Percentiles rank a stretch among this genome's conserved stretches.
These are phyloP conservation scores for Falco naumanni DNA, from an alignment of 2,797 vertebrate species.

Conservation along the genomic window DNA sequence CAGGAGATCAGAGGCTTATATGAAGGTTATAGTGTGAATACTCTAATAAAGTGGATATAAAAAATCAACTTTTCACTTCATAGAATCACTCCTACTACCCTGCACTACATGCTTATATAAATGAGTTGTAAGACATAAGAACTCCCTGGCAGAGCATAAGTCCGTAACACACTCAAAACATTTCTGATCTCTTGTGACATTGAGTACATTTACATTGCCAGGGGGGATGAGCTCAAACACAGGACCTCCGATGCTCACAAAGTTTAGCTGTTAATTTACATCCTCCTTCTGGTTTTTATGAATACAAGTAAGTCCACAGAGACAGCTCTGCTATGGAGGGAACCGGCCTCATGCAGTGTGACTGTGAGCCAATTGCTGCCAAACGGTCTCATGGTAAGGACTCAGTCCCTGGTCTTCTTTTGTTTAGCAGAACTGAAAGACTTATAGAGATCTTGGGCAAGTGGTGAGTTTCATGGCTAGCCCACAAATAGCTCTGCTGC, in stretches of 20 bases:
- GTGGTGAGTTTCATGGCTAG: not conserved
- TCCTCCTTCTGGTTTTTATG: not conserved
- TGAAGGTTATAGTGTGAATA: not conserved
- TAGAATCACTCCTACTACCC: not conserved
- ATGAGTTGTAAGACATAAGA: not conserved
- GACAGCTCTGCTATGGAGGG: not conserved
- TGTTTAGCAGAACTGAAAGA: not conserved
- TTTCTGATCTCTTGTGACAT: not conserved
- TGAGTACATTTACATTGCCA: not conserved
- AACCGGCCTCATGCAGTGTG: not conserved
- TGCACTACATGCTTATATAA: not conserved
- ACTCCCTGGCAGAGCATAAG: not conserved
- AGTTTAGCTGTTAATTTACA: not conserved
- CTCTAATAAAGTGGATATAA: not conserved
- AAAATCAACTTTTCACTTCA: not conserved
- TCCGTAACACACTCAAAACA: not conserved
- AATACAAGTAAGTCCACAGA: not conserved
- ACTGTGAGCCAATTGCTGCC: not conserved
- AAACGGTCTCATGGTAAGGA: not conserved
- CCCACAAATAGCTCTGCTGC: not conserved
- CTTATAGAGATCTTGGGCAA: not conserved
- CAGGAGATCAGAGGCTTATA: not conserved
- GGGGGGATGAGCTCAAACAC: not conserved
- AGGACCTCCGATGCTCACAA: not conserved
- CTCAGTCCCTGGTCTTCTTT: not conserved